Evolutionary conservation across 2,888 invertebrate genomes (phyloP), one percentile per base, ranked within the genome.

Genomic region (Tipula confusa): DNA sequence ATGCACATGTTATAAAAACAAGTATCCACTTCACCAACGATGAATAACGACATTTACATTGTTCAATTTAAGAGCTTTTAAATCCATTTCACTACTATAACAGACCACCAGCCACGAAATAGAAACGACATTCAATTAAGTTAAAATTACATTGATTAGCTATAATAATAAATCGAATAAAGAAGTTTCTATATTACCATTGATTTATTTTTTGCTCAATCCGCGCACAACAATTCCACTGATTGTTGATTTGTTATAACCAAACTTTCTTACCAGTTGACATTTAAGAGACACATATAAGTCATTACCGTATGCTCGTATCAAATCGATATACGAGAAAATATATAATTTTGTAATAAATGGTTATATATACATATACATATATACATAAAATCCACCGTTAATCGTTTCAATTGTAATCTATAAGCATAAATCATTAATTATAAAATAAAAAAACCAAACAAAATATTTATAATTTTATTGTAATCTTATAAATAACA

Each of bases 401-500:
- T 64, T 64, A 64, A 64, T 64, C 64, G 64, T 64, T 64, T 64
- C 64, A 64, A 64, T 64, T 64, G 64, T 64, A 64, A 64, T 64
- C 64, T 64, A 64, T 64, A 64, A 64, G 24, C 64, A 64, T 64
- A 64, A 64, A 64, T 64, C 64, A 64, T 64, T 64, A 64, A 64
- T 64, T 64, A 64, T 64, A 64, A 43, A 36, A 36, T 5, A 36
- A 36, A 36, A 9, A 43, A 64, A 24, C 24, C 64, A 64, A 24
- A 64, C 64, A 64, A 64, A 64, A 64, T 64, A 64, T 64, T 64
- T 64, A 9, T 33, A 64, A 64, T 64, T 64, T 64, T 64, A 64
- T 64, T 64, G 64, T 64, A 64, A 64, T 64, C 24, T 64, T 64
- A 64, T 64, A 64, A 64, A 64, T 64, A 64, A 24, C 24, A 64